These are phyloP conservation scores for Manacus vitellinus DNA, from an alignment of 2,113 vertebrate genomes.

Conservation along the genomic window DNA sequence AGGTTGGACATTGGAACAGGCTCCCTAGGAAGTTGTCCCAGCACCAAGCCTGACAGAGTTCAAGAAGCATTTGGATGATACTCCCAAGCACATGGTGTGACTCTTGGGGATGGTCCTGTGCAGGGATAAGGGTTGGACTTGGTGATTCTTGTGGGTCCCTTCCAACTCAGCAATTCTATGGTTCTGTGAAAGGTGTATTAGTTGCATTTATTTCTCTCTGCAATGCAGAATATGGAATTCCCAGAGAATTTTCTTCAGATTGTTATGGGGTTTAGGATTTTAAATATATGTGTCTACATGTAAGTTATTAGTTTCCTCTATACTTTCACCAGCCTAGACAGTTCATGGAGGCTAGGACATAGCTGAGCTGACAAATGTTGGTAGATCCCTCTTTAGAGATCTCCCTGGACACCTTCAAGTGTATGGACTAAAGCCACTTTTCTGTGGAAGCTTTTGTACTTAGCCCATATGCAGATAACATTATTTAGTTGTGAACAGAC, in stretches of 20 bases:
- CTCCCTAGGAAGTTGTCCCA: neutral
- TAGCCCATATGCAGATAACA: neutral
- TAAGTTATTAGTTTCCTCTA: neutral
- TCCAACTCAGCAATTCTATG: neutral
- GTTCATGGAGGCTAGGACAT: neutral
- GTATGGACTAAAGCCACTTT: neutral
- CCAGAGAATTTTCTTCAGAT: neutral
- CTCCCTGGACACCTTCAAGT: neutral
- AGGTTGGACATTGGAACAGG: neutral
- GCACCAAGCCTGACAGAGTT: neutral
- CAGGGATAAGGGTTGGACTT: neutral
- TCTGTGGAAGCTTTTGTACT: neutral
- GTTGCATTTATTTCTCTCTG: neutral
- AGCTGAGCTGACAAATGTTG: neutral
- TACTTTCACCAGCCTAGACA: neutral
- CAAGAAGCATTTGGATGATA: neutral
- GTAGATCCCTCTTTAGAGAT: neutral
- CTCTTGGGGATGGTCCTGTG: neutral
- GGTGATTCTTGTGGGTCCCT: neutral
- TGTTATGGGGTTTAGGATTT: neutral
- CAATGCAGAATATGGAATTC: neutral
- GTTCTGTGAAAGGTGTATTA: neutral
- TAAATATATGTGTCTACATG: neutral
- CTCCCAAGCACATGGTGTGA: neutral
- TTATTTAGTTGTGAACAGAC: neutral